Evolutionary conservation across 1,140 invertebrate genomes (phyloP), one percentile per base, ranked within the genome.

Genomic region (Caenorhabditis inopinata): DNA sequence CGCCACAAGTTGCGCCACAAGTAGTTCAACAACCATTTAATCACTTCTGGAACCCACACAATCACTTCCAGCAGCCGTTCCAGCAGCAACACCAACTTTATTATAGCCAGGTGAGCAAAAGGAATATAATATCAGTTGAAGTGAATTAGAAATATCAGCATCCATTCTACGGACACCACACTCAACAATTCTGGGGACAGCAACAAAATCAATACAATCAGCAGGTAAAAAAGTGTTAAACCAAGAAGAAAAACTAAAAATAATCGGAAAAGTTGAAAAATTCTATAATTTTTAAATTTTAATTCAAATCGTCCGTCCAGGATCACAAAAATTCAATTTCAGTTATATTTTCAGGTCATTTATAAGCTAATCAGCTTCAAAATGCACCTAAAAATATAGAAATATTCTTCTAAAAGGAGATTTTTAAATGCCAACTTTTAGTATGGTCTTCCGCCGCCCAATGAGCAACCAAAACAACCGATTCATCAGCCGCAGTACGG

Each of bases 121-220:
- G 14, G 14, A 42, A 42, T 42, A 42, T 14, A 42, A 7, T 7
- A 7, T 42, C 38, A 42, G n/a, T n/a, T n/a, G n/a, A n/a, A n/a
- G n/a, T n/a, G n/a, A n/a, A n/a, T n/a, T n/a, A n/a, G n/a, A n/a
- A 42, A 42, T 42, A 7, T 5, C 38, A 68, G 58, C 29, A 16
- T 18, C 58, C 58, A 68, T 42, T 68, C 58, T 68, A 68, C 32
- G 32, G 32, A 11, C 58, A 68, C 18, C 58, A 68, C 18, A 68
- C 58, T 1, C 58, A 68, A 38, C 35, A 68, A 0, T 68, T 38
- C n/a, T 68, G 58, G 58, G 58, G 58, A 38, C 58, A 68, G 21
- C 58, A n/a, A 68, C 29, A 68, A 9, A 38, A 68, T 18, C 58
- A 38, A 38, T 42, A 68, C 1, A 68, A 68, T n/a, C 58, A 68